Evolutionary conservation across 2,888 invertebrate species (phyloP).

Genomic region (Polymixis flavicincta): DNA sequence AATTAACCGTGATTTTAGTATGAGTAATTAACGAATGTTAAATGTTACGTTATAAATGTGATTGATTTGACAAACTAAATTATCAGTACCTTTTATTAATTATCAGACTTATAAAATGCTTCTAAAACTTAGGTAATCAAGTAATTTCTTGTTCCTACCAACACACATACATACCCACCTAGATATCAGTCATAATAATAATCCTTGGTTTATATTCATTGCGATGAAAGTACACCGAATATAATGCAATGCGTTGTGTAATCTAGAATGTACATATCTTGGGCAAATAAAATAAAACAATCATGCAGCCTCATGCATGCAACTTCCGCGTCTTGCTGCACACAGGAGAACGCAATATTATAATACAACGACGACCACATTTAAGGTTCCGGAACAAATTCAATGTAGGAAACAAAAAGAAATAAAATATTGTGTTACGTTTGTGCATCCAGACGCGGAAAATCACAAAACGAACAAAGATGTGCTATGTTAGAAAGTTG

Average conservation of each 20-base stretch:
- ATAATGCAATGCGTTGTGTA: constrained; percentile 47
- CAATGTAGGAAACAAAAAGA: constrained; percentile 40
- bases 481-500: constrained; percentile 66
- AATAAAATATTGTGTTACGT: constrained; percentile 37
- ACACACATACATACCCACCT: background rate
- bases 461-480: constrained; percentile 67
- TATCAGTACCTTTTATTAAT: background rate
- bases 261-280: constrained; percentile 40
- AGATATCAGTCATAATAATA: background rate
- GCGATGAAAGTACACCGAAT: constrained; percentile 47
- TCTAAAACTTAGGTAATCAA: background rate
- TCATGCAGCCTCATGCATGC: constrained; percentile 39
- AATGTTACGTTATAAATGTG: background rate
- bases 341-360: constrained; percentile 35
- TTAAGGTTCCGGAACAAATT: constrained; percentile 51
- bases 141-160: background rate
- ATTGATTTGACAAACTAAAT: background rate
- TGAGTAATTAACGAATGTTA: background rate
- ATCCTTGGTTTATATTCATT: background rate
- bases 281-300: constrained; percentile 47
- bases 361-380: constrained; percentile 15
- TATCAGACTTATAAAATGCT: background rate
- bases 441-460: constrained; percentile 50
- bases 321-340: constrained; percentile 53
- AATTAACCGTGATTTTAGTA: background rate